Evolutionary conservation across 2,888 invertebrate genomes (phyloP).

Genomic region (Xanthia togata): DNA sequence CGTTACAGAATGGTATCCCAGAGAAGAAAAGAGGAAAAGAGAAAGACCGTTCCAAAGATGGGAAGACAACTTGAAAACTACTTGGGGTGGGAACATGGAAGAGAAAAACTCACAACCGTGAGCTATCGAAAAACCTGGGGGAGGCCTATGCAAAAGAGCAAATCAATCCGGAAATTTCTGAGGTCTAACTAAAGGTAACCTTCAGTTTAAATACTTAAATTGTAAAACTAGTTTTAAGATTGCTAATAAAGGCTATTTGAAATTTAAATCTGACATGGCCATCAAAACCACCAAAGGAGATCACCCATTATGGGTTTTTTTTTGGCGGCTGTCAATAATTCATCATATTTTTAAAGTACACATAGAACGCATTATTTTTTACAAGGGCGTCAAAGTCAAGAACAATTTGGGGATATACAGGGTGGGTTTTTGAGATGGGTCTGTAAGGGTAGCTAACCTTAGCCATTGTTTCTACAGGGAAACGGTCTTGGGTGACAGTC

Average conservation of each 20-base stretch:
- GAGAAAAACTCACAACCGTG: background rate
- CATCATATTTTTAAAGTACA: too few relatives aligned
- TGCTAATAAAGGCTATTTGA: background rate
- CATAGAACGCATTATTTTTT: too few relatives aligned
- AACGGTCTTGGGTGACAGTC: too few relatives aligned
- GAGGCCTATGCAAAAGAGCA: background rate
- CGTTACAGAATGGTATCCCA: background rate
- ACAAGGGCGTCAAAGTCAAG: too few relatives aligned
- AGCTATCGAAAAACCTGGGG: background rate
- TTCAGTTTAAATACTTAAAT: background rate
- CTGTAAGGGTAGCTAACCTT: too few relatives aligned
- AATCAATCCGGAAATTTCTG: background rate
- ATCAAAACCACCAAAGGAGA: background rate
- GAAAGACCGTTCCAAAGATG: background rate
- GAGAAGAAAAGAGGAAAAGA: background rate
- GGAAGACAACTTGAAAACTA: background rate
- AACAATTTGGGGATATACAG: too few relatives aligned
- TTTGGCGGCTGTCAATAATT: too few relatives aligned
- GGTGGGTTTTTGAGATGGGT: too few relatives aligned
- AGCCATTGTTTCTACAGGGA: too few relatives aligned
- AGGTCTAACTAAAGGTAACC: too few relatives aligned
- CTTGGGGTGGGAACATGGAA: background rate
- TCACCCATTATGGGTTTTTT: too few relatives aligned
- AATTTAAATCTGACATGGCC: background rate
- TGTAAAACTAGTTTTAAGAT: background rate